Percentiles rank a stretch among this genome's conserved stretches.
Conservation (phyloP, 1,140 invertebrate species). For the Himalopsyche phryganea region DNA sequence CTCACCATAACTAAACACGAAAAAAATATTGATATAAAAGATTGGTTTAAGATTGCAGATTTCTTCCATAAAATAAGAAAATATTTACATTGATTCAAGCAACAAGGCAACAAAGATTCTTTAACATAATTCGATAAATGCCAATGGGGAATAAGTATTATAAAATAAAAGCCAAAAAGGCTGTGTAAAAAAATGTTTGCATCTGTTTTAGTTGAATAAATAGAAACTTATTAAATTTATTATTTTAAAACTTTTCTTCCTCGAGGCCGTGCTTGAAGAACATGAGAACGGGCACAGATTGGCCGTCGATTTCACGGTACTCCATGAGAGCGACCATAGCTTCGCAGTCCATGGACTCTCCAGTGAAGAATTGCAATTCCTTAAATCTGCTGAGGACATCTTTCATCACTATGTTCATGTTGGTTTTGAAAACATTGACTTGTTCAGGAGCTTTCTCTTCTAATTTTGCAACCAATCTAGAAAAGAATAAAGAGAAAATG, state of each 20-base stretch:
- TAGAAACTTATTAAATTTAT: not conserved
- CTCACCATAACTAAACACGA: no score
- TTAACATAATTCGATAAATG: slow-evolving; percentile 18
- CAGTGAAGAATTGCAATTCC: slow-evolving; percentile 92
- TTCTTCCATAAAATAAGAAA: not conserved
- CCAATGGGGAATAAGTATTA: slow-evolving; percentile 10
- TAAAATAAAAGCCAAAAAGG: slow-evolving; percentile 10
- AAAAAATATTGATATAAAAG: no score
- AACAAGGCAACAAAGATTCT: not conserved
- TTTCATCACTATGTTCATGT: slow-evolving; percentile 94
- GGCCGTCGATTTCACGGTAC: slow-evolving; percentile 84
- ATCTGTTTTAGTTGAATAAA: not conserved
- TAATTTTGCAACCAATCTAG: slow-evolving; percentile 75
- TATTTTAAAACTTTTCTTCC: slow-evolving; percentile 86
- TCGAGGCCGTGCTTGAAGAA: slow-evolving; percentile 94
- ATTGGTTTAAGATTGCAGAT: no score
- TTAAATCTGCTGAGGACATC: slow-evolving; percentile 89
- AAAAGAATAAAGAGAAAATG: slow-evolving; percentile 39
- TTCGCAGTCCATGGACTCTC: slow-evolving; percentile 91
- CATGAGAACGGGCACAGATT: slow-evolving; percentile 82
- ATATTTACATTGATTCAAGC: not conserved
- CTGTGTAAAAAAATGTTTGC: slow-evolving; percentile 1
- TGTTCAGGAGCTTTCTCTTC: slow-evolving; percentile 77
- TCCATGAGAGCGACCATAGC: slow-evolving; percentile 91
- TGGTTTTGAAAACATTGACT: slow-evolving; percentile 85